phyloP scores from a whole-genome alignment of 2,797 vertebrate species.

The Ispidina lecontei region DNA sequence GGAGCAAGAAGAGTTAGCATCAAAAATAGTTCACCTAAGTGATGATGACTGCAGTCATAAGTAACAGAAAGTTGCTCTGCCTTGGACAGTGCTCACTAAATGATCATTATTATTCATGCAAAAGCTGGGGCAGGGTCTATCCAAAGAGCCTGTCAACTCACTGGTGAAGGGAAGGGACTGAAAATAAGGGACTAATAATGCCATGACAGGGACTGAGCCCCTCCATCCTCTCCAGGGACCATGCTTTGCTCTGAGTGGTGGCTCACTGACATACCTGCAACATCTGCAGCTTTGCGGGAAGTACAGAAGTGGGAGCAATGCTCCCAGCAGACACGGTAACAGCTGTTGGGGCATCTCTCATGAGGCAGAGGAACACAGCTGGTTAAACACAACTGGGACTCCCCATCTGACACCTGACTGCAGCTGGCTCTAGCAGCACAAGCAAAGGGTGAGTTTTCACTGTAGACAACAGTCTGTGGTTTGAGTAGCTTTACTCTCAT shows the following conservation, averaged over 20 bases:
- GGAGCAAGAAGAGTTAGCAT: constrained; percentile 95
- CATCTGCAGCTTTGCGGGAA: background rate
- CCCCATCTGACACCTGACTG: background rate
- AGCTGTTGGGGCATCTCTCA: background rate
- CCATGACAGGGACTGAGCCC: background rate
- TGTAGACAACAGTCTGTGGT: background rate
- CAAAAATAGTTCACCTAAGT: constrained; percentile 46
- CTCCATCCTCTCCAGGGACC: background rate
- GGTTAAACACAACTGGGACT: background rate
- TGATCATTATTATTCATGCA: background rate
- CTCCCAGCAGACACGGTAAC: background rate
- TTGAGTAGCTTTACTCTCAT: background rate
- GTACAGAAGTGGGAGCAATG: background rate
- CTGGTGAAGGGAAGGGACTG: background rate
- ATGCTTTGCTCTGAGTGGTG: background rate
- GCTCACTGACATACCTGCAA: background rate
- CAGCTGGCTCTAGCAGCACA: background rate
- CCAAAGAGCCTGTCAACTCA: background rate
- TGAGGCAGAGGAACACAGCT: background rate
- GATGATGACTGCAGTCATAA: background rate
- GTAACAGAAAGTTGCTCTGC: constrained; percentile 12
- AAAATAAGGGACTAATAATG: background rate
- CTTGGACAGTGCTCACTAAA: background rate
- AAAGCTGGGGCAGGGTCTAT: background rate
- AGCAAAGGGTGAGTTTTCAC: background rate